Evolutionary conservation across 2,113 vertebrate species (phyloP).

Genomic region (Procavia capensis): DNA sequence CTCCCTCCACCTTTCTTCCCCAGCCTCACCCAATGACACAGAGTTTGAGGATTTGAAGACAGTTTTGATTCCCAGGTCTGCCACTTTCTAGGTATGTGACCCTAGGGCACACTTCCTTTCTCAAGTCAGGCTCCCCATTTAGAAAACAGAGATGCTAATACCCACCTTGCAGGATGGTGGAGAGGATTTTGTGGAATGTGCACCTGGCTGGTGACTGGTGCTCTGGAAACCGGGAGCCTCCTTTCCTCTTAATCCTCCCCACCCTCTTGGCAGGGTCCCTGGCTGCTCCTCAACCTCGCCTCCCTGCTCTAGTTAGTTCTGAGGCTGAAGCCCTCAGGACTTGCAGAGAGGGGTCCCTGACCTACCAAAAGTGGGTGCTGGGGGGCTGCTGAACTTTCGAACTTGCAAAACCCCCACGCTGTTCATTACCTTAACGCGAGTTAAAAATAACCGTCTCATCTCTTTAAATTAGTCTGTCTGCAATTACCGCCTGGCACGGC

Average conservation of each 20-base stretch:
- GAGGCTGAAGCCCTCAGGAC: background rate
- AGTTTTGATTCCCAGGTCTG: background rate
- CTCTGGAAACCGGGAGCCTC: background rate
- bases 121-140: background rate
- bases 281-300: background rate
- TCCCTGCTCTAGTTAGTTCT: background rate
- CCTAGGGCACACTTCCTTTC: background rate
- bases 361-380: background rate
- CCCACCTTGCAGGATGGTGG: background rate
- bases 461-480: conserved; percentile 88
- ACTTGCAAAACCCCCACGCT: conserved; percentile 82
- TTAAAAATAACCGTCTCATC: conserved; percentile 89
- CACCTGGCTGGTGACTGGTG: background rate
- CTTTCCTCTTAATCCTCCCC: background rate
- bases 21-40: background rate
- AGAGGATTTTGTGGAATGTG: background rate
- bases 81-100: background rate
- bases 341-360: background rate
- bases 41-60: background rate
- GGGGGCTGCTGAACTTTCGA: conserved; percentile 86
- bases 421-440: conserved; percentile 88
- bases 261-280: background rate
- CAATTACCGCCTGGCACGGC: conserved; percentile 89
- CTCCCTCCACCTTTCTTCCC: background rate
- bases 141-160: background rate